Base-by-base conservation (phyloP, 35 echinoderm and acorn worm genomes). In the Apostichopus parvimensis region DNA sequence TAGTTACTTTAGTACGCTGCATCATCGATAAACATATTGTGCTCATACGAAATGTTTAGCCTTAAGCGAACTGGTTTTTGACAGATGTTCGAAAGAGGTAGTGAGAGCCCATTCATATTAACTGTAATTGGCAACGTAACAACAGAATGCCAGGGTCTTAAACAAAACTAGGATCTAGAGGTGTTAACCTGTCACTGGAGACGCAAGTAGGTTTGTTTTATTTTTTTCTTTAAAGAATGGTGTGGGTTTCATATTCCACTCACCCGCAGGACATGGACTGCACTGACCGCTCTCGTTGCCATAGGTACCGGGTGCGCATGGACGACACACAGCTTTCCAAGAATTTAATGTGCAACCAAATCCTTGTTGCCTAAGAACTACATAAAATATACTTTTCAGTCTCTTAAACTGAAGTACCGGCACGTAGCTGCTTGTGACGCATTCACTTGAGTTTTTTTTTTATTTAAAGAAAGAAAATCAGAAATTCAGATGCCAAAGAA, bases 251-350 rank as follows among this genome's bases (percentile, higher is more conserved):
- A 45, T 80, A 14, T 45, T 34, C 24, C 53, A 11, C 53, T 80
- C 12, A 80, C 78, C 22, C 28, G 78, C 78, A 14, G 78, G 78
- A 53, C 78, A 80, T 45, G 78, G 78, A 13, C 17, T 13, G 14
- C 78, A 80, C 9, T 25, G 14, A 53, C 53, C 53, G 12, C 24
- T 25, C 53, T 53, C 20, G 53, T 80, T 53, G 5, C 25, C 78
- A 80, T 80, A 80, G 21, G 78, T 25, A 14, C 78, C 78, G 13
- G 78, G 78, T 45, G 24, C 20, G 34, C 78, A 80, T 26, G 78
- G 78, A 8, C 7, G 6, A 12, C 78, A 80, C 18, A 68, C 64
- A 68, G 9, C 64, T 68, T 8, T 68, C 18, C 11, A 68, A 14
- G 64, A 75, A 7, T 13, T 75, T 6, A 75, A 0, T 75, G 5